Evolutionary conservation across 2,797 vertebrate species (phyloP).

Genomic region (Petrocephalus schoutedeni): DNA sequence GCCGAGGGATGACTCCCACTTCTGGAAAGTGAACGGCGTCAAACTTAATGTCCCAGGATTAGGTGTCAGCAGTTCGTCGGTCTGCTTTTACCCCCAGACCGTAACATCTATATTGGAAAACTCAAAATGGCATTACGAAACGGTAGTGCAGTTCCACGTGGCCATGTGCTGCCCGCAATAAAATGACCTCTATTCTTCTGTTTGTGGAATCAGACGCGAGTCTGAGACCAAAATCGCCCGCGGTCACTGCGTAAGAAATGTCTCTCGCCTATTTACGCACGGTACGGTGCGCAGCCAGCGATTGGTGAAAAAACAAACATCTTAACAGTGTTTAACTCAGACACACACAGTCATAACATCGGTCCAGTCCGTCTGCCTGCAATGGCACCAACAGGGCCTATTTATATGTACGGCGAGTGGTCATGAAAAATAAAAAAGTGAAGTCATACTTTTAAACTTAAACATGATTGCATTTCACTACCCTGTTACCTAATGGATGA

Average conservation of each 20-base stretch:
- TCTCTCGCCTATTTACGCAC: not conserved
- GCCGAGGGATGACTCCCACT: not conserved
- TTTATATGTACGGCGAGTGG: not conserved
- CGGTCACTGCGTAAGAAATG: not conserved
- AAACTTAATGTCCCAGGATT: conserved; percentile 19
- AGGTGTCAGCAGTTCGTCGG: conserved; percentile 26
- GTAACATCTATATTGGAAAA: conserved; percentile 17
- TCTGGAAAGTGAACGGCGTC: conserved; percentile 6
- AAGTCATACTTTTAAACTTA: conserved; percentile 2
- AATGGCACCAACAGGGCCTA: not conserved
- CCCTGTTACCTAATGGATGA: conserved; percentile 16
- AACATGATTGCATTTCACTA: conserved; percentile 1
- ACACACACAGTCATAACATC: not conserved
- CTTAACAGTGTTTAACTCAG: not conserved
- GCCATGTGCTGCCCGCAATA: not conserved
- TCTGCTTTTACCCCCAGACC: conserved; percentile 3
- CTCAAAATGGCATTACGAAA: conserved; percentile 4
- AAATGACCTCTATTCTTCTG: not conserved
- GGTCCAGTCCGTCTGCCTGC: not conserved
- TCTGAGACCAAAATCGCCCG: not conserved
- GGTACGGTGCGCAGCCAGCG: not conserved
- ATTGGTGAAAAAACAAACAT: not conserved
- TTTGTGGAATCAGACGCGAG: not conserved
- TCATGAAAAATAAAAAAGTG: conserved; percentile 10
- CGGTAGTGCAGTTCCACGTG: not conserved